These are phyloP conservation scores for Dicaeum eximium DNA, from an alignment of 2,113 vertebrate species.

Conservation along the genomic window DNA sequence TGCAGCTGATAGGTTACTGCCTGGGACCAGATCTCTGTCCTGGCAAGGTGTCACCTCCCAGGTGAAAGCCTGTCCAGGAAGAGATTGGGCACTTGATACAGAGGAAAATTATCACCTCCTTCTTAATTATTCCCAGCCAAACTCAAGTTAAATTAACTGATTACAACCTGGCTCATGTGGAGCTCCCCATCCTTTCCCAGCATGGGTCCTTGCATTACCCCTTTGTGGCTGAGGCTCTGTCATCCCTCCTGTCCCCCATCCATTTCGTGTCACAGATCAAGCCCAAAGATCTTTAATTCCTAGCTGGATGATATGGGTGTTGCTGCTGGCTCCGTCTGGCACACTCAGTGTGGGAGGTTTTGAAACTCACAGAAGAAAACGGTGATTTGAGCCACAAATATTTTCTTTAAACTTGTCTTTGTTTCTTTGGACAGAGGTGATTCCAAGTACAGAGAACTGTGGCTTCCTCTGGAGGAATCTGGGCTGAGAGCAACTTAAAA, in stretches of 20 bases:
- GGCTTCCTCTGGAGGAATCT: background rate
- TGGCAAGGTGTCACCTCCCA: background rate
- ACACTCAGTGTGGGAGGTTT: background rate
- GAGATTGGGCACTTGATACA: constrained; percentile 15
- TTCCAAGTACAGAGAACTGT: background rate
- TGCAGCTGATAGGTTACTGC: background rate
- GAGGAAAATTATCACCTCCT: constrained; percentile 28
- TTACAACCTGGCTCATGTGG: background rate
- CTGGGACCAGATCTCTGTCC: background rate
- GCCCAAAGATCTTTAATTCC: background rate
- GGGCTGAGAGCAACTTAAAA: background rate
- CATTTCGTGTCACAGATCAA: background rate
- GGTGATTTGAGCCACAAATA: background rate
- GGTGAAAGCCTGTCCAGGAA: constrained; percentile 7
- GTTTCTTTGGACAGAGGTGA: background rate
- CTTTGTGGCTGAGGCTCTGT: background rate
- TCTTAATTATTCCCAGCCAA: constrained; percentile 5
- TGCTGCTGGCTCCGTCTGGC: background rate
- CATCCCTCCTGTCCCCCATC: background rate
- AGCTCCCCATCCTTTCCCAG: background rate
- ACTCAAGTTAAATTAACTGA: constrained; percentile 28
- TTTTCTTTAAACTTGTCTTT: background rate
- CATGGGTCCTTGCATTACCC: background rate
- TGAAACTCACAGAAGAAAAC: background rate
- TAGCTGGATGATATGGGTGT: background rate